Evolutionary conservation across 53 echinoderm and acorn worm genomes (phyloP).

Genomic region (Patiria pectinifera): DNA sequence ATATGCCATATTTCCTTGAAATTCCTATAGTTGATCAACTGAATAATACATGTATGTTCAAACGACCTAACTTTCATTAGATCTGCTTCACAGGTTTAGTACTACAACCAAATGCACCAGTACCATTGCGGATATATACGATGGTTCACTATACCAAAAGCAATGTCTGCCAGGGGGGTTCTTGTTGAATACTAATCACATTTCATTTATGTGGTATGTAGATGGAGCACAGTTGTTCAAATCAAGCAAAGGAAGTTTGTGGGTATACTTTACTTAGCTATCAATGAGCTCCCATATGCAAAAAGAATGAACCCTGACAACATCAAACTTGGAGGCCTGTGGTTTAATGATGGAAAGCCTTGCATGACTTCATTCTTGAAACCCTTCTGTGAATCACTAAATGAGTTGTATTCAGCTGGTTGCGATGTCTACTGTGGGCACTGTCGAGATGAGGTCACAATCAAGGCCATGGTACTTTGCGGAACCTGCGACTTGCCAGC

Average conservation of each 20-base stretch:
- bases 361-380: slow-evolving; percentile 53
- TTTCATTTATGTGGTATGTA: slow-evolving; percentile 74
- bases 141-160: no score
- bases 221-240: slow-evolving; percentile 70
- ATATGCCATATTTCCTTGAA: no score
- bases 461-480: slow-evolving; percentile 25
- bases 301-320: slow-evolving; percentile 60
- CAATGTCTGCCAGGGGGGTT: not conserved
- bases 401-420: slow-evolving; percentile 11
- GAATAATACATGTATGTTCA: no score
- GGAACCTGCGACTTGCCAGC: slow-evolving; percentile 77
- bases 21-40: no score
- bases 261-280: slow-evolving; percentile 64
- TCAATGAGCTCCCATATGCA: slow-evolving; percentile 66
- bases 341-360: slow-evolving; percentile 68
- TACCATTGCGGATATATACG: no score
- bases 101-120: no score
- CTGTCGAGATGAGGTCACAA: not conserved
- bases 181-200: slow-evolving; percentile 19
- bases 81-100: no score
- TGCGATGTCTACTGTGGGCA: not conserved
- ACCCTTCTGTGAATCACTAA: slow-evolving; percentile 32
- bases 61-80: no score
- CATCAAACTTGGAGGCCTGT: slow-evolving; percentile 60
- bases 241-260: slow-evolving; percentile 58